Base-by-base conservation (phyloP, 2,888 invertebrate species). In the Amiota minor region DNA sequence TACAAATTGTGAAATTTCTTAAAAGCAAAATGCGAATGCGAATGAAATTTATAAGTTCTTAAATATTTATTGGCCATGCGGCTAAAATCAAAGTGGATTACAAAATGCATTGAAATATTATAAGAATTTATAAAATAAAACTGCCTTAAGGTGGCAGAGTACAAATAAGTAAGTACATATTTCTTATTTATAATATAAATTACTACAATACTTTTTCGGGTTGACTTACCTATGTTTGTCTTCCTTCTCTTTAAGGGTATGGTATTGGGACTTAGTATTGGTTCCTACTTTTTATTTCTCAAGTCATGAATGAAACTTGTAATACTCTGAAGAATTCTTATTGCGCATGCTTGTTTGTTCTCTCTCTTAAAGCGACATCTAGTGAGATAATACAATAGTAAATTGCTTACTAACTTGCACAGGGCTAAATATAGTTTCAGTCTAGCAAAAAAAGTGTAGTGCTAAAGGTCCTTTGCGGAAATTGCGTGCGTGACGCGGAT, bases 31-130 rank as follows among this genome's bases (percentile, higher is more conserved):
- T 6, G 6, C 35, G 35, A 35, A 35, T 35, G 35, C 35, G 35
- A 3, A 35, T 35, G 35, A 35, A 35, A 35, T 35, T 35, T 35
- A 35, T 35, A 35, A 35, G 35, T 35, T 35, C 35, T 35, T 35
- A 59, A 45, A 59, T 70, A 70, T 70, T 56, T 56, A 70, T 70
- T 62, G 67, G 67, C 35, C 67, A 68, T 11, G 67, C 67, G 67
- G 67, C 20, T 14, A n/a, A 20, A n/a, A 53, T 68, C 50, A 68
- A 68, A 68, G 67, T 68, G n/a, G 11, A 9, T 6, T 14, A 62
- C 45, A 14, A n/a, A 16, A 23, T 20, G 12, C 23, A 20, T 10
- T 23, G 59, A 59, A 59, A 59, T 20, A 65, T 65, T 46, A 47
- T 65, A 65, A 12, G 47, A 47, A 65, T 65, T 65, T 65, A 35